These are phyloP conservation scores for Drosophila pandora DNA, from an alignment of 1,140 invertebrate genomes.

Conservation along the genomic window DNA sequence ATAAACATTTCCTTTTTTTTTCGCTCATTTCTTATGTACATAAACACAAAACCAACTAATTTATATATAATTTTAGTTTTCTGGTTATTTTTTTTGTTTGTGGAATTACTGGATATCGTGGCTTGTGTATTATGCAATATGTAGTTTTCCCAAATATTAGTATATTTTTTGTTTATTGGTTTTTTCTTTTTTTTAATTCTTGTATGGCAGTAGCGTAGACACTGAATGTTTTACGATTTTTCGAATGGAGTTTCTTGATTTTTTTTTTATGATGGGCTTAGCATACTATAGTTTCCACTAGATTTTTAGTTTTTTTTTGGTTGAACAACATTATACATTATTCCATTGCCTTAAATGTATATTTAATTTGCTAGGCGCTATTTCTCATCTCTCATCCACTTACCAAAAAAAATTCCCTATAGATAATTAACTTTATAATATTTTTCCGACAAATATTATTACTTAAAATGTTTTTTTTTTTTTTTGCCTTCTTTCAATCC, in stretches of 20 bases:
- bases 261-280: conserved; percentile 19
- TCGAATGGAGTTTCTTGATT: conserved; percentile 31
- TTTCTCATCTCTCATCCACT: conserved; percentile 21
- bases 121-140: conserved; percentile 34
- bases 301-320: not conserved
- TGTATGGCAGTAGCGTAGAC: conserved; percentile 68
- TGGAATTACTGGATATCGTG: conserved; percentile 21
- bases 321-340: conserved; percentile 23
- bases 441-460: conserved; percentile 6
- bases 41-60: conserved; percentile 56
- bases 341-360: conserved; percentile 43
- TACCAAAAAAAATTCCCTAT: conserved; percentile 55
- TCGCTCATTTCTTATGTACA: conserved; percentile 50
- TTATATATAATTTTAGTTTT: conserved; percentile 6
- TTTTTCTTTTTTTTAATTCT: conserved; percentile 27
- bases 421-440: conserved; percentile 49
- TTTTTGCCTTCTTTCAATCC: conserved; percentile 8
- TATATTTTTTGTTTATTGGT: conserved; percentile 26
- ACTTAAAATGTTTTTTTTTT: conserved; percentile 52
- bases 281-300: conserved; percentile 36
- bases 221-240: conserved; percentile 63
- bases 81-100: not conserved
- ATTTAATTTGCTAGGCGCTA: conserved; percentile 72
- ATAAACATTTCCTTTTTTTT: conserved; percentile 35
- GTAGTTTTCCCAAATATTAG: conserved; percentile 44